Evolutionary conservation across 2,888 invertebrate genomes (phyloP), one percentile per base, ranked within the genome.

Genomic region (Aleiodes testaceus): DNA sequence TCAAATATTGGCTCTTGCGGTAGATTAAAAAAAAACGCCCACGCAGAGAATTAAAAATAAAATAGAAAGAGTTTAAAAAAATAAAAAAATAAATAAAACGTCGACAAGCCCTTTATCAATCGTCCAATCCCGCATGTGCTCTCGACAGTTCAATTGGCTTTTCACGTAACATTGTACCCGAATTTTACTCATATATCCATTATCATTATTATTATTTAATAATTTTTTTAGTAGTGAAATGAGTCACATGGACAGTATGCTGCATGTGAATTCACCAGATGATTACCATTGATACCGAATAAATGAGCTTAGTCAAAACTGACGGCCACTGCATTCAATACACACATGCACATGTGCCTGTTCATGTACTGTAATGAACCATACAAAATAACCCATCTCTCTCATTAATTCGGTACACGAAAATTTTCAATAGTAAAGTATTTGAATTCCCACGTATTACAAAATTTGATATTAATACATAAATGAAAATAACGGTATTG

Each of bases 181-280:
- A 42, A n/a, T n/a, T 20, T 42, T n/a, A 22, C 52, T 30, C 12
- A 45, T 64, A 59, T 65, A 65, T 70, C 9, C 11, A 64, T 26
- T 59, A 59, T 59, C 7, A 36, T 36, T 18, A 49, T 16, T 16
- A 49, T 49, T 16, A 16, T 49, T 49, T 16, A 4, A 49, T 16
- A n/a, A 49, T 36, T 36, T 36, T 36, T 36, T 36, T 36, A 36
- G 9, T 9, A 0, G 36, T 3, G 7, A 36, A 36, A 36, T 22
- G 45, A 53, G 55, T 53, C 59, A 45, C 20, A 44, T 49, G 14
- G 50, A 52, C 44, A 42, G 45, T n/a, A 49, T 47, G 44, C 30
- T 71, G 78, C 79, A 79, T 83, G 83, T 79, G 81, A 83, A 82
- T 79, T 79, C 76, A 77, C 78, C 82, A 81, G 80, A 82, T 83